phyloP scores from a whole-genome alignment of 2,797 vertebrate genomes.

The Phyllotis vaccarum region DNA sequence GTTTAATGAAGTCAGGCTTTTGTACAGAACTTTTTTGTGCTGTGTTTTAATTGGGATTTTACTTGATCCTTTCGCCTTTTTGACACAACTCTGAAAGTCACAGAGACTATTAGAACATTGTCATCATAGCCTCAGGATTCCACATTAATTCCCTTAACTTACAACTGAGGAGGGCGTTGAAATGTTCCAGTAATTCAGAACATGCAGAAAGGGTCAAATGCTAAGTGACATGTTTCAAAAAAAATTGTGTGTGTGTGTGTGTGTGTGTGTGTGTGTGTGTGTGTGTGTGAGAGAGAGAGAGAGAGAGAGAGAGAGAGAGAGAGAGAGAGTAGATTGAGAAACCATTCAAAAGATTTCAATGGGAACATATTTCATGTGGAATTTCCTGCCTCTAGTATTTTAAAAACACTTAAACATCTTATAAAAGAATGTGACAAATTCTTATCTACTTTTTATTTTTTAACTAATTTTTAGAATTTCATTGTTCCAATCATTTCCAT shows the following conservation, averaged over 20 bases:
- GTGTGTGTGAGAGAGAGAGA: too few relatives aligned
- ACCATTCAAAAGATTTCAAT: background rate
- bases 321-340: background rate
- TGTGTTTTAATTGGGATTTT: conserved; percentile 79
- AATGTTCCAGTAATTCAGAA: conserved; percentile 39
- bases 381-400: background rate
- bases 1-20: conserved; percentile 76
- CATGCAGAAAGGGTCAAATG: background rate
- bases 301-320: too few relatives aligned
- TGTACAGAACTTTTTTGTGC: conserved; percentile 64
- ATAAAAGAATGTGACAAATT: background rate
- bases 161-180: background rate
- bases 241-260: background rate
- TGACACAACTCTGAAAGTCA: conserved; percentile 70
- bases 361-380: background rate
- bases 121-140: conserved; percentile 44
- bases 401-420: conserved; percentile 14
- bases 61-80: conserved; percentile 72
- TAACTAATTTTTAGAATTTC: background rate
- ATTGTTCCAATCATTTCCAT: background rate
- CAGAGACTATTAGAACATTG: conserved; percentile 60
- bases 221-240: conserved; percentile 9
- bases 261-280: background rate
- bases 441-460: background rate
- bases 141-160: conserved; percentile 57